phyloP scores from a whole-genome alignment of 53 echinoderm and acorn worm genomes.

The Hippasteria phrygiana region DNA sequence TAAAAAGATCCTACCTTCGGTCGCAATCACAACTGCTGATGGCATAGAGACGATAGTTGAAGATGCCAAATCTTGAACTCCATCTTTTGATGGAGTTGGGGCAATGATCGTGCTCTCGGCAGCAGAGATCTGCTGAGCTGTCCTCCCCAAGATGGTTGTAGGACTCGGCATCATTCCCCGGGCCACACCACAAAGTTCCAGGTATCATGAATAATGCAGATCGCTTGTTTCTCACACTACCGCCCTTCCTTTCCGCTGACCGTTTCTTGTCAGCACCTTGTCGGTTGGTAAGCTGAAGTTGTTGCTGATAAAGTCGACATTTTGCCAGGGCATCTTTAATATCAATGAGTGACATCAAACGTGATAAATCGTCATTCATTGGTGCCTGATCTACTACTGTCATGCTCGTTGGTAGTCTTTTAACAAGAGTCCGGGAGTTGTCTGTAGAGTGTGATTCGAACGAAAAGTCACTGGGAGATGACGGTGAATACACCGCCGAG shows the following conservation, averaged over 20 bases:
- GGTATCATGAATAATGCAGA: conserved; percentile 79
- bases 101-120: conserved; percentile 86
- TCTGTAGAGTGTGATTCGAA: background rate
- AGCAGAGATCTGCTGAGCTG: conserved; percentile 73
- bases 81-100: conserved; percentile 61
- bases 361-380: background rate
- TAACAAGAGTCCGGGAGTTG: background rate
- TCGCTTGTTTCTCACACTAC: conserved; percentile 32
- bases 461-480: background rate
- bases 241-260: background rate
- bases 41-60: conserved; percentile 56
- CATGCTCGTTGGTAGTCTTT: background rate
- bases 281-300: background rate
- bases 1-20: conserved; percentile 30
- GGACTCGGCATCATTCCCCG: conserved; percentile 65
- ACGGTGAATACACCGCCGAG: background rate
- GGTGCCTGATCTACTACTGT: background rate
- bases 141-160: conserved; percentile 74
- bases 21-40: conserved; percentile 64
- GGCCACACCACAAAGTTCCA: conserved; percentile 91
- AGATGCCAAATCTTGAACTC: conserved; percentile 32
- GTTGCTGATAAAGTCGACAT: background rate
- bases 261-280: no score
- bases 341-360: background rate
- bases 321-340: background rate